Evolutionary conservation across 2,113 vertebrate genomes (phyloP).

Genomic region (Sinocyclocheilus rhinocerous): DNA sequence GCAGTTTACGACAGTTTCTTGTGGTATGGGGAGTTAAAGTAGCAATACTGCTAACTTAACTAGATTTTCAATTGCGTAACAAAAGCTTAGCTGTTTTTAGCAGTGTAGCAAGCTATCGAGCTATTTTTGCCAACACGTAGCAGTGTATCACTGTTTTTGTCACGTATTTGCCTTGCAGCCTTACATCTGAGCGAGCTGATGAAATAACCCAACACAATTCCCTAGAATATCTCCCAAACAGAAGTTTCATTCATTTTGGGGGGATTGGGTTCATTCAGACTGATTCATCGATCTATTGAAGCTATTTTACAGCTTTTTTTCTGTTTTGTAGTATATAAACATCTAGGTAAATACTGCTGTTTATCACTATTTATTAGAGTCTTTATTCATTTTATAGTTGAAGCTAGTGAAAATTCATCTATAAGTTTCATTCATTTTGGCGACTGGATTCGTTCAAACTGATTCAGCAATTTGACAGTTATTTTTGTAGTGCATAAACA

Average conservation of each 20-base stretch:
- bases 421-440: too few species aligned
- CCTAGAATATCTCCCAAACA: not conserved
- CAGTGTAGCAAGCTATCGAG: not conserved
- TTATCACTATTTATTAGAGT: not conserved
- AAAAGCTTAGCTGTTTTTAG: not conserved
- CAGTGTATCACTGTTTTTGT: not conserved
- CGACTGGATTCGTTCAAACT: too few species aligned
- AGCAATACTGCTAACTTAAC: not conserved
- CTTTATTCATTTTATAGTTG: not conserved
- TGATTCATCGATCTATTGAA: not conserved
- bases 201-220: not conserved
- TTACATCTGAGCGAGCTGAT: not conserved
- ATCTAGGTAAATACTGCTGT: not conserved
- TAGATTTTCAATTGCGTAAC: not conserved
- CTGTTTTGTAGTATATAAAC: not conserved
- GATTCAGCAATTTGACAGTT: too few species aligned
- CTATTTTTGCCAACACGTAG: not conserved
- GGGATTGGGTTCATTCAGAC: not conserved
- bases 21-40: not conserved
- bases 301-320: not conserved
- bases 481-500: too few species aligned
- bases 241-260: not conserved
- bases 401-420: too few species aligned
- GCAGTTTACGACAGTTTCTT: not conserved
- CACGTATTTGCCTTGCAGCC: conserved; percentile 1